Evolutionary conservation across 2,797 vertebrate genomes (phyloP), one percentile per base, ranked within the genome.

Genomic region (Sternotherus odoratus): DNA sequence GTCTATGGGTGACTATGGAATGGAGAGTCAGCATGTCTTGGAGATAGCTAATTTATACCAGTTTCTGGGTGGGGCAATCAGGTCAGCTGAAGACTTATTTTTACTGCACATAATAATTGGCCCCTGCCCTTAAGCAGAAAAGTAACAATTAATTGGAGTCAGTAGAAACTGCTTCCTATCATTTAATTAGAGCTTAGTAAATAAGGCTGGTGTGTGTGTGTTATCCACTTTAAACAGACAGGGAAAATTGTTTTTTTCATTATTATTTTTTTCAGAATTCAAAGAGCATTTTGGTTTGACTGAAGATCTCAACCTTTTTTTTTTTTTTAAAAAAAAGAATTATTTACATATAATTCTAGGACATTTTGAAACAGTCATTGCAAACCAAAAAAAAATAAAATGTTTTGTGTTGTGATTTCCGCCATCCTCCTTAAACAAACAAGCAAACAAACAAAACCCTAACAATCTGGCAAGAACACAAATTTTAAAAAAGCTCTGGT

Each of bases 31-130:
- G 21, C 85, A 74, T 54, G 80, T 69, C 26, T 85, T 94, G 48
- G 54, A 36, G 53, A 6, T 78, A 53, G 17, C 72, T 86, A 12
- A 3, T 54, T 3, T 36, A 16, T 83, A 8, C 10, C 17, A 6
- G 6, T 36, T 96, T 95, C 56, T 93, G 74, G 82, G 12, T 3
- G 75, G 0, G 10, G 21, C 10, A 46, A 5, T 8, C 30, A 89
- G 86, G 75, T 63, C 17, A 88, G 19, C 3, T 81, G 2, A 15
- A 6, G 43, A 8, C 80, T 90, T 36, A 86, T 15, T 79, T 79
- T 83, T 90, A 72, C 39, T 78, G 60, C 75, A 94, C 92, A 91
- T 91, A 91, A 83, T 90, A 77, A 4, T 69, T 83, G 66, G 36
- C 86, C 6, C 26, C 15, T 17, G 26, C 26, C 43, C 7, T 16